Percentiles rank a stretch among this genome's conserved stretches.
phyloP scores from a whole-genome alignment of 2,113 vertebrate genomes.

The Colius striatus region DNA sequence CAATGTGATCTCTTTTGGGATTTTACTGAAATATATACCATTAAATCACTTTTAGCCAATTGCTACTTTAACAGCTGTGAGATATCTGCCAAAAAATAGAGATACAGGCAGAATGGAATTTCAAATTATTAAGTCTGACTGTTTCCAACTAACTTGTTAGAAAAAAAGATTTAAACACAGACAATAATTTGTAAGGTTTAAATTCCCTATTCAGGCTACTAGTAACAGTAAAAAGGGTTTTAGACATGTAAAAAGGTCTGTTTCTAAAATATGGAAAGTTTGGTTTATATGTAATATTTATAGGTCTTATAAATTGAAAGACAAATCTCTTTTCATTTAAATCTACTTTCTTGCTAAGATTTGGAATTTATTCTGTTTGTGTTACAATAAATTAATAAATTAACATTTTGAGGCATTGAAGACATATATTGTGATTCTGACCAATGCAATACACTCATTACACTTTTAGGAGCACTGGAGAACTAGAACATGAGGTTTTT shows the following conservation, averaged over 20 bases:
- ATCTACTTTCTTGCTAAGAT: background rate
- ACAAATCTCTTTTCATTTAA: background rate
- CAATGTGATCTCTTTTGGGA: background rate
- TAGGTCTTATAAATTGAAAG: background rate
- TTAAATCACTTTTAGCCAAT: slow-evolving; percentile 38
- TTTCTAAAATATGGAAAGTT: background rate
- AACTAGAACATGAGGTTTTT: background rate
- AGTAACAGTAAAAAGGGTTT: background rate
- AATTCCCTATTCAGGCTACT: background rate
- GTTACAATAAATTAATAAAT: background rate
- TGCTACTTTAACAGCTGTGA: background rate
- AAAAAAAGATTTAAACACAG: background rate
- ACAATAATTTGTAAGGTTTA: background rate
- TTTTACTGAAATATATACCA: slow-evolving; percentile 39
- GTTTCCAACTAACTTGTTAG: background rate
- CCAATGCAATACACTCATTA: background rate
- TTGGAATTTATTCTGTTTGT: background rate
- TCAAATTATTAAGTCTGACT: background rate
- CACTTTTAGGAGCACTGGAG: background rate
- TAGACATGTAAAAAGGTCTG: background rate
- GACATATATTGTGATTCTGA: background rate
- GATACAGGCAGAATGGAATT: background rate
- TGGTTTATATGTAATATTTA: background rate
- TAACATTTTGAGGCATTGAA: background rate
- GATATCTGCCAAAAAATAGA: slow-evolving; percentile 5